Evolutionary conservation across 2,113 vertebrate genomes (phyloP).

Genomic region (Melospiza melodia): DNA sequence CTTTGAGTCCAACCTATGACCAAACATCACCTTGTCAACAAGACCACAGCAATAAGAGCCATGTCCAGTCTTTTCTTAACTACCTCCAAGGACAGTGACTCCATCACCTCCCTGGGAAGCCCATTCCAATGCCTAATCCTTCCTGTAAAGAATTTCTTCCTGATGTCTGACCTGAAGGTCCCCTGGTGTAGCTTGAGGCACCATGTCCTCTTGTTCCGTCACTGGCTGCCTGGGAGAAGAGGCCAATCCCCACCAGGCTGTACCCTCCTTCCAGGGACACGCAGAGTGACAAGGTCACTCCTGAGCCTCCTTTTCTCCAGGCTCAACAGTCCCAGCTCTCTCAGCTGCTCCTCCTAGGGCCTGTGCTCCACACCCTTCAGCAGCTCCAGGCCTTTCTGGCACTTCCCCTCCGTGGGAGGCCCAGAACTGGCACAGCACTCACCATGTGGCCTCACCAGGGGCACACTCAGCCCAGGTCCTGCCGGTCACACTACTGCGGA

Average conservation of each 20-base stretch:
- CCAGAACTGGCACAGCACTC: background rate
- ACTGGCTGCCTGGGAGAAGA: background rate
- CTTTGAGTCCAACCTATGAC: background rate
- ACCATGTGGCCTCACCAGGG: too few relatives aligned
- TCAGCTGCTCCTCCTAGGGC: background rate
- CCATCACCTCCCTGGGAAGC: background rate
- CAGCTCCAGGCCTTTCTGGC: background rate
- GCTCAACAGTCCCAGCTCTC: background rate
- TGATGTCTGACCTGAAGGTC: background rate
- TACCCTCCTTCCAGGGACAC: accelerated
- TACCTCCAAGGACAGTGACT: background rate
- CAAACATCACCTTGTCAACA: accelerated
- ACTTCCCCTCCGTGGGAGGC: too few relatives aligned
- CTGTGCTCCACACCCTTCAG: too few relatives aligned
- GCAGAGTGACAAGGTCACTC: accelerated
- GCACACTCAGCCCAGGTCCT: background rate
- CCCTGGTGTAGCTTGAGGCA: background rate
- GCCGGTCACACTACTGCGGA: accelerated
- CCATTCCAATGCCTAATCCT: too few relatives aligned
- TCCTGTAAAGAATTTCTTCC: background rate
- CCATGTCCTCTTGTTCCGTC: background rate
- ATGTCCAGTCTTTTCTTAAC: background rate
- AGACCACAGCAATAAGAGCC: background rate
- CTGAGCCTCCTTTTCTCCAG: too few relatives aligned
- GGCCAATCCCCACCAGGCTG: background rate